Evolutionary conservation across 2,797 vertebrate genomes (phyloP).

Genomic region (Phrynocephalus forsythii): DNA sequence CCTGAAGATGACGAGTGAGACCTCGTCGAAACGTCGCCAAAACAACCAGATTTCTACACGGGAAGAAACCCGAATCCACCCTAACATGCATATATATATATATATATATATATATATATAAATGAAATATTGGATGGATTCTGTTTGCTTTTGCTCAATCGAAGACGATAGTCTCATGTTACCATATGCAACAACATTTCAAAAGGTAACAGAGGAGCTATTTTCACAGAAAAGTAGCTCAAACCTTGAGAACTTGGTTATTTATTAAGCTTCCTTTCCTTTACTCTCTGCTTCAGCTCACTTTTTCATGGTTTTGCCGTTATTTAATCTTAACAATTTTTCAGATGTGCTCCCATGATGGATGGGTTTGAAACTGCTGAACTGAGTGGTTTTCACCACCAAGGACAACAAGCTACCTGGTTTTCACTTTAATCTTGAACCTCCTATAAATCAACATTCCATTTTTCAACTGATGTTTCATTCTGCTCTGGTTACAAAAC

Average conservation of each 20-base stretch:
- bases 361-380: neutral
- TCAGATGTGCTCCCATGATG: neutral
- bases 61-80: too few relatives aligned
- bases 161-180: neutral
- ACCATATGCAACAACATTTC: neutral
- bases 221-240: neutral
- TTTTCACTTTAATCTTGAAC: neutral
- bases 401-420: neutral
- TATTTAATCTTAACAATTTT: neutral
- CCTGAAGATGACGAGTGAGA: too few relatives aligned
- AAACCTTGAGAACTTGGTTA: neutral
- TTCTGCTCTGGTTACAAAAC: neutral
- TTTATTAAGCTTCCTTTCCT: neutral
- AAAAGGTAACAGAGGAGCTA: neutral
- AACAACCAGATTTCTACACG: too few relatives aligned
- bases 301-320: neutral
- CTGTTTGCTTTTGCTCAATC: neutral
- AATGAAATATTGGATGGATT: neutral
- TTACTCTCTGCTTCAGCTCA: neutral
- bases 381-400: neutral
- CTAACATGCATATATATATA: too few relatives aligned
- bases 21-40: too few relatives aligned
- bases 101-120: too few relatives aligned
- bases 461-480: neutral
- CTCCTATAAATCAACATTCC: neutral